Evolutionary conservation across 2,888 invertebrate genomes (phyloP).

Genomic region (Desoria tigrina): DNA sequence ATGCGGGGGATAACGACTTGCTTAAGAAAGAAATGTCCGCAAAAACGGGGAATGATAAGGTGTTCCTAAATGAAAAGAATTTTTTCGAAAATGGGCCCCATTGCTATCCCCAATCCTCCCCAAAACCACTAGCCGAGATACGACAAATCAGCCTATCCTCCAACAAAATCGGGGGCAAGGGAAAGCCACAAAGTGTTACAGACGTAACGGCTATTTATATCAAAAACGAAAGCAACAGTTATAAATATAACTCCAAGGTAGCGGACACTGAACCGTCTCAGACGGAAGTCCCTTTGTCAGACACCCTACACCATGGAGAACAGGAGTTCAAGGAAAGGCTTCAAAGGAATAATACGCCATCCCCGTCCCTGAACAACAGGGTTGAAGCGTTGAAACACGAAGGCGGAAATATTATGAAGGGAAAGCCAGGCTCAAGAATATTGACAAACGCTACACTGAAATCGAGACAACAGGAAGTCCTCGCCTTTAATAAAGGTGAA

Average conservation of each 20-base stretch:
- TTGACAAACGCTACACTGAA: slow-evolving; percentile 47
- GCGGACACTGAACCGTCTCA: background rate
- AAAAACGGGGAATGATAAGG: slow-evolving; percentile 10
- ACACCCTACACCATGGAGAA: background rate
- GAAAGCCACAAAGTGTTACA: background rate
- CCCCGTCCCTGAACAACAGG: slow-evolving; percentile 18
- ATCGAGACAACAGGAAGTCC: slow-evolving; percentile 42
- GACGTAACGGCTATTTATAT: too few species aligned
- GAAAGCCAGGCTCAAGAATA: slow-evolving; percentile 43
- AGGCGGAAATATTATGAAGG: slow-evolving; percentile 9
- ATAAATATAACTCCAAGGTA: background rate
- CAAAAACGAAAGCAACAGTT: background rate
- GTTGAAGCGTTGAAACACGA: slow-evolving; percentile 15
- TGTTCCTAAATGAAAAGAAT: background rate
- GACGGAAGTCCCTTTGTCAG: background rate
- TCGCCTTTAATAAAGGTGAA: slow-evolving; percentile 22
- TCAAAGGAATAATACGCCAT: slow-evolving; percentile 10
- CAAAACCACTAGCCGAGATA: background rate
- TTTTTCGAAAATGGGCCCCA: background rate
- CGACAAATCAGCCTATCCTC: background rate
- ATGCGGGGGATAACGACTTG: background rate
- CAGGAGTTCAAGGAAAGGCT: background rate
- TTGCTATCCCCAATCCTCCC: too few species aligned
- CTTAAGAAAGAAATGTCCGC: background rate
- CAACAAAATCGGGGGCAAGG: background rate